Evolutionary conservation across 1,140 invertebrate species (phyloP), one percentile per base, ranked within the genome.

Genomic region (Berghia stephanieae): DNA sequence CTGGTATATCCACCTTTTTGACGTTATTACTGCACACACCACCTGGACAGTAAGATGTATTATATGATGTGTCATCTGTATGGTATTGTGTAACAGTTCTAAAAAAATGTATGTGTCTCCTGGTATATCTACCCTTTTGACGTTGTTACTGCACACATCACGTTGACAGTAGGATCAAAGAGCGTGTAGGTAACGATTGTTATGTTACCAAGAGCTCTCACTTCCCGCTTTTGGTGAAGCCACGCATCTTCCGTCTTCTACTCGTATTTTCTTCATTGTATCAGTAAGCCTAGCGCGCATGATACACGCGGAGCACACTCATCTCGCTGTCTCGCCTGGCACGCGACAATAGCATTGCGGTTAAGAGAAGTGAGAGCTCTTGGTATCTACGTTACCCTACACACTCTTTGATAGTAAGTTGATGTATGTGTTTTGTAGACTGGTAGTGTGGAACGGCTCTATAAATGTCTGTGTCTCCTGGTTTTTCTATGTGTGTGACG

Each of bases 101-200:
- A 18, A 38, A 18, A n/a, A n/a, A 1, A 27, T 34, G 13, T 31
- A 0, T 67, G 8, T 5, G 21, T 24, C 31, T 24, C 34, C 21
- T 27, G 18, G 63, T 67, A 13, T 31, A 38, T 67, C 63, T 67
- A 38, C 42, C 63, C 13, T 34, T 1, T 31, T 67, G 63, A 99
- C 97, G 0, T 91, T 99, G 0, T 90, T 99, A 24, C 91, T 99
- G 40, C 97, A 99, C 88, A 99, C 97, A 1, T 98, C 96, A 44
- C 91, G 96, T 73, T 97, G 97, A 79, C 78, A 79, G 78, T n/a
- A n/a, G n/a, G 74, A 57, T 75, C n/a, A n/a, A n/a, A n/a, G n/a
- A n/a, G n/a, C n/a, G n/a, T n/a, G n/a, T n/a, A n/a, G n/a, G n/a
- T n/a, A n/a, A n/a, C n/a, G n/a, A n/a, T n/a, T n/a, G n/a, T n/a